phyloP scores from a whole-genome alignment of 2,797 vertebrate genomes.

The Chloroceryle amazona region DNA sequence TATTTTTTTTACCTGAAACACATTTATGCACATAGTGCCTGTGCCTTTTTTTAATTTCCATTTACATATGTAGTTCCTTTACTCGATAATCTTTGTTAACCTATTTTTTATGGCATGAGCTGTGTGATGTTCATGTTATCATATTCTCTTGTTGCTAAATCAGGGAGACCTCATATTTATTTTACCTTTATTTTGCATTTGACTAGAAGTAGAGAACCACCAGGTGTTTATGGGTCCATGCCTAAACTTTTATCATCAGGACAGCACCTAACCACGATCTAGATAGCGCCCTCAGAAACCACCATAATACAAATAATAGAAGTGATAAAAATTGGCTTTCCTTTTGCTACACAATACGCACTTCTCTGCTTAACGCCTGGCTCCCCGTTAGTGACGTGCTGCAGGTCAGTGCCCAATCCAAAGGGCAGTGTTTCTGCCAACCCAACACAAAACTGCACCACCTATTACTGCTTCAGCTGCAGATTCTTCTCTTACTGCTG shows the following conservation, averaged over 20 bases:
- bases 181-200: neutral
- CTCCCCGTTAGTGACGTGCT: neutral
- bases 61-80: neutral
- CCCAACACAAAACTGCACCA: no score
- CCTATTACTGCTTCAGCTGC: neutral
- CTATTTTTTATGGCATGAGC: neutral
- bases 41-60: neutral
- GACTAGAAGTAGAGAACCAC: neutral
- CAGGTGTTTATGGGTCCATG: neutral
- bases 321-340: neutral
- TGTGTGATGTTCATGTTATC: neutral
- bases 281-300: neutral
- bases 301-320: no score
- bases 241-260: neutral
- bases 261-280: neutral
- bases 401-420: neutral
- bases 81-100: neutral
- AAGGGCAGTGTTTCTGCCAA: neutral
- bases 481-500: neutral
- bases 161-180: neutral
- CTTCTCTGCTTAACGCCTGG: rapidly evolving
- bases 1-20: neutral
- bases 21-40: neutral
- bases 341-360: rapidly evolving
- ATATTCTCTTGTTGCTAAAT: neutral